phyloP scores from a whole-genome alignment of 1,140 invertebrate species.

The Wiebesia pumilae region DNA sequence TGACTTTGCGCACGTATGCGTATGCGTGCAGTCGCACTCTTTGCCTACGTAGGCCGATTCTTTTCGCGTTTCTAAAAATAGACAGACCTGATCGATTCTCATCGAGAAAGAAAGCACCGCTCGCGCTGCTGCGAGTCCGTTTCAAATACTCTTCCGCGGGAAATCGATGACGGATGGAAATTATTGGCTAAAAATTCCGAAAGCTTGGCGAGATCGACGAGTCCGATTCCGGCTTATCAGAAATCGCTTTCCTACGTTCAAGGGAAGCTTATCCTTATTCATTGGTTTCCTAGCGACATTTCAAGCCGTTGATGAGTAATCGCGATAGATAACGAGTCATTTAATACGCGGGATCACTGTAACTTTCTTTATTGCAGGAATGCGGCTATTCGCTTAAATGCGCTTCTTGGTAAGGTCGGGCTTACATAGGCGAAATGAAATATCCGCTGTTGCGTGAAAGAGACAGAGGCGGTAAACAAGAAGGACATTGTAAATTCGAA shows the following conservation, averaged over 20 bases:
- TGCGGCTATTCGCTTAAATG: background rate
- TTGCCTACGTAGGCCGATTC: background rate
- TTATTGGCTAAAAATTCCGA: too few species aligned
- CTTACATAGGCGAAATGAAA: background rate
- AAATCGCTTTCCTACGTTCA: background rate
- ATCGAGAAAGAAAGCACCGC: background rate
- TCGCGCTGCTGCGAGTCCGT: background rate
- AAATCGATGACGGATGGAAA: too few species aligned
- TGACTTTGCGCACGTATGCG: background rate
- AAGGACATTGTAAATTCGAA: background rate
- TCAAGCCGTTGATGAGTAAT: background rate
- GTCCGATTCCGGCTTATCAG: background rate
- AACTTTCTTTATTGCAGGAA: background rate
- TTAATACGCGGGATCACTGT: background rate
- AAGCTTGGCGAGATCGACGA: too few species aligned
- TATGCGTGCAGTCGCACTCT: background rate
- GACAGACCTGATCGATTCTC: background rate
- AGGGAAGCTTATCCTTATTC: background rate
- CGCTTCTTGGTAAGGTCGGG: background rate
- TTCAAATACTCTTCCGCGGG: too few species aligned
- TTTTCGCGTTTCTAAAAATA: background rate
- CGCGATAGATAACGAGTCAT: background rate
- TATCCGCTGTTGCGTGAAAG: background rate
- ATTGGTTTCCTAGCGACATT: background rate
- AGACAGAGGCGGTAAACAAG: background rate